Percentiles rank a stretch among this genome's conserved stretches.
These are phyloP conservation scores for Erpetoichthys calabaricus DNA, from an alignment of 2,797 vertebrate species.

Conservation along the genomic window DNA sequence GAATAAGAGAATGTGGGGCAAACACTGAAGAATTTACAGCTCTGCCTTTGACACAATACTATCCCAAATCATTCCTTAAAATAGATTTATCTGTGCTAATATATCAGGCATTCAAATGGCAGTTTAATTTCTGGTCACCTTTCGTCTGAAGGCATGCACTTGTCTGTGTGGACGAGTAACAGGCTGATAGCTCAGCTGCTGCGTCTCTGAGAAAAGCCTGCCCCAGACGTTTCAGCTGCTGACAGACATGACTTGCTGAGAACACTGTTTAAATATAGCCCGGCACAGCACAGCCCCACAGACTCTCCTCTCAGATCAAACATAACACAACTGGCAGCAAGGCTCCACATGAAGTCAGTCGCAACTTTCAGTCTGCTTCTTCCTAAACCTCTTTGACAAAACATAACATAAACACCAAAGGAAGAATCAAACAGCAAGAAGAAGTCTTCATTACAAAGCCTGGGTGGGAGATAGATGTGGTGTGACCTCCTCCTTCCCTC, in stretches of 20 bases:
- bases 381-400: too few relatives aligned
- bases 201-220: conserved; percentile 49
- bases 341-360: too few relatives aligned
- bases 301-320: conserved; percentile 51
- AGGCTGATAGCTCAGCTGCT: conserved; percentile 76
- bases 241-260: conserved; percentile 71
- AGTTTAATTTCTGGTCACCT: conserved; percentile 8
- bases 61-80: too few relatives aligned
- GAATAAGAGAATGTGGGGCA: too few relatives aligned
- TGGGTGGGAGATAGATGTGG: conserved; percentile 39
- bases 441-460: conserved; percentile 53
- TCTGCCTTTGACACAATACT: too few relatives aligned
- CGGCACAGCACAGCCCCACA: conserved; percentile 41
- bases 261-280: conserved; percentile 89
- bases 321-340: conserved; percentile 25
- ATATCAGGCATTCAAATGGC: background rate
- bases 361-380: too few relatives aligned
- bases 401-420: too few relatives aligned
- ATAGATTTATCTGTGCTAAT: too few relatives aligned
- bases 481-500: conserved; percentile 30
- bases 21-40: too few relatives aligned
- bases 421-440: conserved; percentile 29
- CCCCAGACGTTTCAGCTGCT: conserved; percentile 78
- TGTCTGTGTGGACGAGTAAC: conserved; percentile 37
- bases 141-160: conserved; percentile 14